Evolutionary conservation across 2,888 invertebrate genomes (phyloP).

Genomic region (Petrophora chlorosata): DNA sequence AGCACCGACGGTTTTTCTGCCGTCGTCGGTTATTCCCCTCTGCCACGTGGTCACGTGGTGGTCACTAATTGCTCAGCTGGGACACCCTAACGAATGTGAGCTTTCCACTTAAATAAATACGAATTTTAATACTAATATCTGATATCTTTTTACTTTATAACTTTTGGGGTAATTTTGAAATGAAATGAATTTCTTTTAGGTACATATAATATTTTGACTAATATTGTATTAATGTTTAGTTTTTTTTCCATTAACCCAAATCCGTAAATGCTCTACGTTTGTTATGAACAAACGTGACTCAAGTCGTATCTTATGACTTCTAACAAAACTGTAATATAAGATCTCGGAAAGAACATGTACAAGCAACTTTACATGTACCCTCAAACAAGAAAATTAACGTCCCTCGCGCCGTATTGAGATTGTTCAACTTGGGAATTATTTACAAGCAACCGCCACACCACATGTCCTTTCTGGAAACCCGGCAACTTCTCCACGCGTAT

Average conservation of each 20-base stretch:
- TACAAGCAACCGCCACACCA: constrained; percentile 70
- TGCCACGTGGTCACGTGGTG: constrained; percentile 65
- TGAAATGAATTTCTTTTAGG: no score
- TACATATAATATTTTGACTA: no score
- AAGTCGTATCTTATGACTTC: no score
- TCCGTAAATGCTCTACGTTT: no score
- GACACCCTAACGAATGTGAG: constrained; percentile 66
- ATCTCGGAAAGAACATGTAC: background rate
- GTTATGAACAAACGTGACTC: no score
- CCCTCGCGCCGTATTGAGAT: constrained; percentile 67
- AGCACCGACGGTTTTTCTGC: constrained; percentile 5
- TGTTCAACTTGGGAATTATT: constrained; percentile 79
- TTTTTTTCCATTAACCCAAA: no score
- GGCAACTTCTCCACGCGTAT: constrained; percentile 76
- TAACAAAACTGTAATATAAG: background rate
- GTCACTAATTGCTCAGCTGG: constrained; percentile 82
- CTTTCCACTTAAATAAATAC: constrained; percentile 72
- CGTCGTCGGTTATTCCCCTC: constrained; percentile 68
- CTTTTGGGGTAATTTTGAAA: constrained; percentile 9
- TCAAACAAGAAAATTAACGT: constrained; percentile 37
- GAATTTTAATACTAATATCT: constrained; percentile 38
- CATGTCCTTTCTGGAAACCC: constrained; percentile 78
- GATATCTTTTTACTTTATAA: constrained; percentile 19
- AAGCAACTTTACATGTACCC: constrained; percentile 8
- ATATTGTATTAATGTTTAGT: no score